These are phyloP conservation scores for Schlechtendalia chinensis DNA, from an alignment of 1,140 invertebrate species.

Conservation along the genomic window DNA sequence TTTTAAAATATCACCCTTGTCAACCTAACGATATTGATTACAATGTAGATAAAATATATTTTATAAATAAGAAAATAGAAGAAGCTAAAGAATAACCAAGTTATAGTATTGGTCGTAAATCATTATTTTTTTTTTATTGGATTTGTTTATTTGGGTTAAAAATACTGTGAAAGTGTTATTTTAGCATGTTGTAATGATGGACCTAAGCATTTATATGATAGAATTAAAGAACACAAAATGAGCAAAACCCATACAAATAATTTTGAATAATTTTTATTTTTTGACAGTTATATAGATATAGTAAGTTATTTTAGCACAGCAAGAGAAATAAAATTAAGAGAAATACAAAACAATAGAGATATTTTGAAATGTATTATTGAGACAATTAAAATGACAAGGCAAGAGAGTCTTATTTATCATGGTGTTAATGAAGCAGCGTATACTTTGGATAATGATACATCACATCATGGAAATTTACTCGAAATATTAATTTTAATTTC, in stretches of 20 bases:
- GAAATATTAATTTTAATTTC: too few relatives aligned
- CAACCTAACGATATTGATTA: too few relatives aligned
- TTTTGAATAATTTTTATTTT: background rate
- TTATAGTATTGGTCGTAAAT: background rate
- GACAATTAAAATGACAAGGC: constrained; percentile 9
- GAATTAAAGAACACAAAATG: too few relatives aligned
- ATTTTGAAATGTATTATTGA: constrained; percentile 4
- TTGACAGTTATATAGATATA: background rate
- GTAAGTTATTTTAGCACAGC: background rate
- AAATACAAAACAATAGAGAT: constrained; percentile 18
- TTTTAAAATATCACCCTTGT: constrained; percentile 12
- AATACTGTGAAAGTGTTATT: background rate
- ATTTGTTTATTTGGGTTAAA: constrained; percentile 7
- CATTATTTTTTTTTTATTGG: background rate
- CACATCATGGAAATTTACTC: too few relatives aligned
- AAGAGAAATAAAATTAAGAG: background rate
- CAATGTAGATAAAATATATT: constrained; percentile 8
- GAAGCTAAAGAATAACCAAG: background rate
- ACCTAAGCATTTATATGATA: background rate
- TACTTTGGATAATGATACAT: too few relatives aligned
- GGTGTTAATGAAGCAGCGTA: constrained; percentile 17
- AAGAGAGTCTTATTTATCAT: background rate
- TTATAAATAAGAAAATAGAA: background rate
- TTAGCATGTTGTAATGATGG: background rate
- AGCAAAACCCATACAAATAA: too few relatives aligned